Base-by-base conservation (phyloP, 2,797 vertebrate species). In the Anabacerthia variegaticeps region DNA sequence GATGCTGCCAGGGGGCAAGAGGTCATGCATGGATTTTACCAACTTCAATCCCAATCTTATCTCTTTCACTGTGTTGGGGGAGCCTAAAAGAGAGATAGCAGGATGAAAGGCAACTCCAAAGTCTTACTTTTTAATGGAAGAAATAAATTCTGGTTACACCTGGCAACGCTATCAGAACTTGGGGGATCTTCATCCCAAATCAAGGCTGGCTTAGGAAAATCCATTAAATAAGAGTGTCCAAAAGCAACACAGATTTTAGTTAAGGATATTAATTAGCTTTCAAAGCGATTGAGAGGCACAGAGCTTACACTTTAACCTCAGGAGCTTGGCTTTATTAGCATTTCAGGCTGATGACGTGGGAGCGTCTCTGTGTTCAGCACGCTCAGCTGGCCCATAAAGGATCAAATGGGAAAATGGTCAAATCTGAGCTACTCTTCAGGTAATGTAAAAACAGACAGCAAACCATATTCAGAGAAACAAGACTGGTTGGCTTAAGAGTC, bases 141-240 rank as follows among this genome's bases (percentile, higher is more conserved):
- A 97, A 96, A 97, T 95, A 96, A 97, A 96, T 97, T 88, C 95
- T 7, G 2, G 63, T 89, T 91, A 77, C 74, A 97, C 94, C 92
- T 96, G 96, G 95, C 95, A 97, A 90, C 3, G 2, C 80, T 93
- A 49, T 69, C 51, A 10, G 43, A 79, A 62, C 72, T 68, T 2
- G 0, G 41, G 24, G 34, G 71, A 61, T 58, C 85, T 87, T 91
- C 41, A n/a, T 92, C 77, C 81, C 83, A 41, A 80, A 88, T 67
- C 32, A 51, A 82, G 75, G 58, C 27, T 80, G 65, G 48, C 41
- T 89, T 86, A 89, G 84, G 92, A 79, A 85, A 83, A 85, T 65
- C 43, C 12, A 7, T 92, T 79, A 75, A 84, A 81, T 56, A 26
- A 59, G 80, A 80, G 43, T 15, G 26, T 80, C 65, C 89, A 36